Percentiles rank a stretch among this genome's conserved stretches.
Conservation (phyloP, 2,797 vertebrate genomes). For the Phalanger gymnotis region DNA sequence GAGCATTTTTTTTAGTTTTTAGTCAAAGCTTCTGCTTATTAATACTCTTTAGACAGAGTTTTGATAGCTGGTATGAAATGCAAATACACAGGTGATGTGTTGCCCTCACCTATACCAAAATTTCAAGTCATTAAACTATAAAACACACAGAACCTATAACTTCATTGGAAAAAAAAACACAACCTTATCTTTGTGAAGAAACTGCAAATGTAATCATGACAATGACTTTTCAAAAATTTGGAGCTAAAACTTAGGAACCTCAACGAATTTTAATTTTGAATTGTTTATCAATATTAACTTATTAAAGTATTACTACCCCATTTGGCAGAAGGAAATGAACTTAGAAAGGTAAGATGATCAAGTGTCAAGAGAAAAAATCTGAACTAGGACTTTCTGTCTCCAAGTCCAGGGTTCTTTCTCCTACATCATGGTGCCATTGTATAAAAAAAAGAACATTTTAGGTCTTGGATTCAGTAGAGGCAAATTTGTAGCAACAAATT, state of each 20-base stretch:
- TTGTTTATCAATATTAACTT: neutral
- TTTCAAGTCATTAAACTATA: neutral
- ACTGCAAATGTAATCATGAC: neutral
- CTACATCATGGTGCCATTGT: neutral
- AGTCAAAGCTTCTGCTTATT: neutral
- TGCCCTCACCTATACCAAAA: neutral
- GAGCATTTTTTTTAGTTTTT: neutral
- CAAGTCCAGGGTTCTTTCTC: neutral
- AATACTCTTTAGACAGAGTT: neutral
- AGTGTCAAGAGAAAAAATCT: neutral
- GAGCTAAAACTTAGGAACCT: neutral
- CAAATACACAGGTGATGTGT: neutral
- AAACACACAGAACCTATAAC: neutral
- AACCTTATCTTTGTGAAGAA: neutral
- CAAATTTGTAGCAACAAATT: neutral
- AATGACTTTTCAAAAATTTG: neutral
- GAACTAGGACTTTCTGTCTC: neutral
- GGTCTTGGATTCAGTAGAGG: constrained; percentile 13
- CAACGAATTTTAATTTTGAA: neutral
- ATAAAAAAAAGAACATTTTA: constrained; percentile 40
- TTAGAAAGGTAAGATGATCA: neutral
- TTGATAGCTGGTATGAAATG: neutral
- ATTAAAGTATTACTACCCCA: neutral
- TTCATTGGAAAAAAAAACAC: neutral
- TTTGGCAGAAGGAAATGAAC: neutral